A percentile compares a stretch with the other conserved stretches of the same genome.
These are phyloP conservation scores for Turritopsis dohrnii DNA, from an alignment of 30 jellyfish, hydroid and myxozoan species.

Conservation along the genomic window DNA sequence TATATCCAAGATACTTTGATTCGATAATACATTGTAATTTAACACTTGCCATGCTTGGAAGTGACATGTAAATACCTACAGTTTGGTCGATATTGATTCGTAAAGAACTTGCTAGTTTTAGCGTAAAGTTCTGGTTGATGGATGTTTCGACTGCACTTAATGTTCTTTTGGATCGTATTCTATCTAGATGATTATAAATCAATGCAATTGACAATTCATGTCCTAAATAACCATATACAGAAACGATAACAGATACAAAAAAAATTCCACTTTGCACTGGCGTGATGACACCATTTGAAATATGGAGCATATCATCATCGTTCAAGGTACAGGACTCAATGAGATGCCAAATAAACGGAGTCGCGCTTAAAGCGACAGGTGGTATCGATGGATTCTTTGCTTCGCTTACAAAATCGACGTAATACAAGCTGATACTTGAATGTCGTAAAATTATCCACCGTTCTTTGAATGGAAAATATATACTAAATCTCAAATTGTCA, in stretches of 20 bases:
- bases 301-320: background rate
- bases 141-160: constrained; percentile 8
- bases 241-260: background rate
- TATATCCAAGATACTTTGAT: background rate
- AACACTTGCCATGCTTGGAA: background rate
- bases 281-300: background rate
- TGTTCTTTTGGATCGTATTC: background rate
- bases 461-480: background rate
- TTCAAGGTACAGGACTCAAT: background rate
- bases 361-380: background rate
- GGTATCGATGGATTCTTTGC: background rate
- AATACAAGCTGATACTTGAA: background rate
- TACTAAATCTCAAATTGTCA: background rate
- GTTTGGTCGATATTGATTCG: constrained; percentile 10
- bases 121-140: background rate
- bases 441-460: background rate
- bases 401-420: background rate
- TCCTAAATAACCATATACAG: constrained; percentile 1
- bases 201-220: background rate
- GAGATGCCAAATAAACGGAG: background rate
- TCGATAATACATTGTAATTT: background rate
- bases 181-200: background rate
- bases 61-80: background rate
- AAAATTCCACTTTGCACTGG: background rate
- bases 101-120: background rate